Evolutionary conservation across 2,113 vertebrate genomes (phyloP), one percentile per base, ranked within the genome.

Genomic region (Megaceryle torquata): DNA sequence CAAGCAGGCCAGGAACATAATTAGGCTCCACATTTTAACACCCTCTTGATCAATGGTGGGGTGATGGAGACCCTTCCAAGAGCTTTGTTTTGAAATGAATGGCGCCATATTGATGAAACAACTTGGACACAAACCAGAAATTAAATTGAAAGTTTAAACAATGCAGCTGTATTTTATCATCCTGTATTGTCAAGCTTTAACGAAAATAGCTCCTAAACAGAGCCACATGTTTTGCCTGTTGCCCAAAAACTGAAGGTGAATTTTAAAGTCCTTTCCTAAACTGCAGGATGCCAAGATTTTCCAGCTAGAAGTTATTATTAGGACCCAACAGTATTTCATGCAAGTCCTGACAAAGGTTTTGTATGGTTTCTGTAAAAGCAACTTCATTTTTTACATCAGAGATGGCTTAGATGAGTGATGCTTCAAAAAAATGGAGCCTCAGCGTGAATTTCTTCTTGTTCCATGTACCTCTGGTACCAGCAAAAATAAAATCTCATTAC

Each of bases 111-210:
- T 94, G 93, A 96, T 95, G 96, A 92, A 96, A 94, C 89, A 91
- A 69, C 93, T 75, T 95, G 96, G 95, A 92, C 59, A 37, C 11
- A 29, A 76, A 91, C 91, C 94, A 97, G 92, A 88, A 91, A 94
- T 93, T 95, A 93, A 97, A 97, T 95, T 93, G 89, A 95, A 95
- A 97, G 90, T 96, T 97, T 95, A 94, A 96, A 95, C 93, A 96
- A 93, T 93, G 93, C 97, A 96, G 93, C 95, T 97, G 94, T 91
- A 95, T 95, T 97, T 96, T 95, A 97, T 97, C 95, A 95, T 96
- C 88, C 85, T 94, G 89, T 80, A 95, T 96, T 96, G 97, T 96
- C 89, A 96, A 86, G 91, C 96, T 89, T 84, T 86, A 97, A 95
- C 93, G 7, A 97, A 97, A 97, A 96, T 96, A 92, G 94, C 84